Percentiles rank a stretch among this genome's conserved stretches.
These are phyloP conservation scores for Notamacropus eugenii DNA, from an alignment of 2,797 vertebrate species.

Conservation along the genomic window DNA sequence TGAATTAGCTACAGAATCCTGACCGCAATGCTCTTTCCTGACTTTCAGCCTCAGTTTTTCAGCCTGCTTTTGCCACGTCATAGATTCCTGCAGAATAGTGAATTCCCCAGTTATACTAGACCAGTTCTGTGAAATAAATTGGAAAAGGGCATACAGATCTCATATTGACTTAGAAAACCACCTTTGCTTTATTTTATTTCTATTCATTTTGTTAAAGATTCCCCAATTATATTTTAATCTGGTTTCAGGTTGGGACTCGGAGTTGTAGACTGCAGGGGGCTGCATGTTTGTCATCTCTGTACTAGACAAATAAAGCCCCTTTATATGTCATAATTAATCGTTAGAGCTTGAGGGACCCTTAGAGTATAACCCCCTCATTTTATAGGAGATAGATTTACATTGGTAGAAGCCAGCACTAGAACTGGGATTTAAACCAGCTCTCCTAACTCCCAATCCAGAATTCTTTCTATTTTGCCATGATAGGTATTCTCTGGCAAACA, in stretches of 20 bases:
- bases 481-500: background rate
- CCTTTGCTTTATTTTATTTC: background rate
- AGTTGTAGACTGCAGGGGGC: background rate
- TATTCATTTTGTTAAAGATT: background rate
- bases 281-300: background rate
- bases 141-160: background rate
- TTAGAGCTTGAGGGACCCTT: background rate
- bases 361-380: background rate
- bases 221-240: background rate
- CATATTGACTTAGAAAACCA: background rate
- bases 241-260: background rate
- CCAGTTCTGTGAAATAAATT: background rate
- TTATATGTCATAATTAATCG: background rate
- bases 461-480: background rate
- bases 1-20: background rate
- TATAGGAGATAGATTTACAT: background rate
- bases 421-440: background rate
- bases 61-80: background rate
- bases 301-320: background rate
- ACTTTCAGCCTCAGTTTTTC: background rate
- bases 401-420: background rate
- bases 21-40: background rate
- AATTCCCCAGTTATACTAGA: background rate
- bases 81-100: background rate
- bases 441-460: background rate